Evolutionary conservation across 2,888 invertebrate species (phyloP).

Genomic region (Drosophila pseudotalamancana): DNA sequence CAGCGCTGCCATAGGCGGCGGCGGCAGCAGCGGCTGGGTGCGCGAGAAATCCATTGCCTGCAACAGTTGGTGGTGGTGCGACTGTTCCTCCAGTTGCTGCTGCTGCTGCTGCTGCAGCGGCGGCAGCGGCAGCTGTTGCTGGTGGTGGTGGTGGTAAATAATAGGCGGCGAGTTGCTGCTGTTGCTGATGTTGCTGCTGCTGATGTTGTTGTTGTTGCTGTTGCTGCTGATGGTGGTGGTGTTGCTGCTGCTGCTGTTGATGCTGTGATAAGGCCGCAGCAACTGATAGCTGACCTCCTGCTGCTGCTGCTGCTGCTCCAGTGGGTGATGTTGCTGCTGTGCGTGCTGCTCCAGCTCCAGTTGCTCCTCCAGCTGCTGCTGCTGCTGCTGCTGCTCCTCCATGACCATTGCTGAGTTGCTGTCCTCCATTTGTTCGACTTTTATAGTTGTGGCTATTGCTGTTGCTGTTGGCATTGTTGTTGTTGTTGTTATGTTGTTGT

Average conservation of each 20-base stretch:
- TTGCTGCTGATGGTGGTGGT: slow-evolving; percentile 48
- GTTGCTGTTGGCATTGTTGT: slow-evolving; percentile 85
- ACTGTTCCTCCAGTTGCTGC: slow-evolving; percentile 70
- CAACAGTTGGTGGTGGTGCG: slow-evolving; percentile 66
- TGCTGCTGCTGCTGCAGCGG: slow-evolving; percentile 22
- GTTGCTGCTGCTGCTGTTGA: slow-evolving; percentile 54
- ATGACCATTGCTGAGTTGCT: slow-evolving; percentile 84
- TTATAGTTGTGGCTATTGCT: slow-evolving; percentile 68
- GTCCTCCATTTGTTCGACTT: slow-evolving; percentile 81
- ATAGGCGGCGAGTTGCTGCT: slow-evolving; percentile 62
- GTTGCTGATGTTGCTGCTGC: slow-evolving; percentile 46
- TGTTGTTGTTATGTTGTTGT: slow-evolving; percentile 81
- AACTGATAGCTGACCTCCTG: slow-evolving; percentile 65
- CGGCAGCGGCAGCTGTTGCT: slow-evolving; percentile 34
- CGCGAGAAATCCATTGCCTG: slow-evolving; percentile 79
- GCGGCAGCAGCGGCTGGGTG: slow-evolving; percentile 79
- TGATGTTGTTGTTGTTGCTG: slow-evolving; percentile 57
- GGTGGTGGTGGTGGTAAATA: slow-evolving; percentile 50
- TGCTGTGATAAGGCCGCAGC: slow-evolving; percentile 55
- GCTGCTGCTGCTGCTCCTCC: slow-evolving; percentile 72
- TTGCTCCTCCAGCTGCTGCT: slow-evolving; percentile 21
- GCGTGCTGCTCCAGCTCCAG: slow-evolving; percentile 40
- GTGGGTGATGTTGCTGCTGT: slow-evolving; percentile 56
- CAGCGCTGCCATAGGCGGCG: slow-evolving; percentile 77
- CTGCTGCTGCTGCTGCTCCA: slow-evolving; percentile 53